phyloP scores from a whole-genome alignment of 2,888 invertebrate genomes.

The Drosophila melanosoma region DNA sequence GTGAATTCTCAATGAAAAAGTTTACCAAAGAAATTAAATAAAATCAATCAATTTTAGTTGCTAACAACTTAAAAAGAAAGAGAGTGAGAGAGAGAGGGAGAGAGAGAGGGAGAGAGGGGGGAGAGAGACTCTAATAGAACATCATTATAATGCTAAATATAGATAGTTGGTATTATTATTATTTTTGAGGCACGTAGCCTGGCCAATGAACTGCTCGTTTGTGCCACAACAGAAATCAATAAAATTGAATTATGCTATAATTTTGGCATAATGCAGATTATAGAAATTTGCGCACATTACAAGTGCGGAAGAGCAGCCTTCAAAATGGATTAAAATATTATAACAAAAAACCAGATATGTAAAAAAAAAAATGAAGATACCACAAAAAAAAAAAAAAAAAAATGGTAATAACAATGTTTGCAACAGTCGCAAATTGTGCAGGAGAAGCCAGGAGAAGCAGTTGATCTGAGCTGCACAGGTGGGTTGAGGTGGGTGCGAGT shows the following conservation, averaged over 20 bases:
- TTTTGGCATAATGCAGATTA: constrained; percentile 62
- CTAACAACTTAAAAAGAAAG: too few relatives aligned
- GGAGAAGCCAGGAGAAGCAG: neutral
- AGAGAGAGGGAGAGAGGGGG: neutral
- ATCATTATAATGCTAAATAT: constrained; percentile 4
- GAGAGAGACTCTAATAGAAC: neutral
- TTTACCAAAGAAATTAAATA: neutral
- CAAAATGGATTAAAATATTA: constrained; percentile 3
- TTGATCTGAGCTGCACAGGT: constrained; percentile 3
- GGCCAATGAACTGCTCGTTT: constrained; percentile 11
- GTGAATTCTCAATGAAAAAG: neutral
- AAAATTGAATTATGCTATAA: constrained; percentile 42
- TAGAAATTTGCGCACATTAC: constrained; percentile 74
- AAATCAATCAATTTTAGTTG: neutral
- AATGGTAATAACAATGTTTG: constrained; percentile 47
- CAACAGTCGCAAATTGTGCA: constrained; percentile 44
- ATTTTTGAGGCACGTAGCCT: neutral
- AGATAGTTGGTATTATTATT: neutral
- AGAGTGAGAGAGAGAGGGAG: neutral
- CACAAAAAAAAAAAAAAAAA: neutral
- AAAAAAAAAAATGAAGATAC: neutral
- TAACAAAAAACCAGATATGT: neutral
- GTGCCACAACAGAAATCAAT: constrained; percentile 40
- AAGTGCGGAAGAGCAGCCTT: constrained; percentile 23
- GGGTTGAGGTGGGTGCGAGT: constrained; percentile 32